Percentiles rank a stretch among this genome's conserved stretches.
Evolutionary conservation across 2,113 vertebrate species (phyloP).

Genomic region (Dicrurus megarhynchus): DNA sequence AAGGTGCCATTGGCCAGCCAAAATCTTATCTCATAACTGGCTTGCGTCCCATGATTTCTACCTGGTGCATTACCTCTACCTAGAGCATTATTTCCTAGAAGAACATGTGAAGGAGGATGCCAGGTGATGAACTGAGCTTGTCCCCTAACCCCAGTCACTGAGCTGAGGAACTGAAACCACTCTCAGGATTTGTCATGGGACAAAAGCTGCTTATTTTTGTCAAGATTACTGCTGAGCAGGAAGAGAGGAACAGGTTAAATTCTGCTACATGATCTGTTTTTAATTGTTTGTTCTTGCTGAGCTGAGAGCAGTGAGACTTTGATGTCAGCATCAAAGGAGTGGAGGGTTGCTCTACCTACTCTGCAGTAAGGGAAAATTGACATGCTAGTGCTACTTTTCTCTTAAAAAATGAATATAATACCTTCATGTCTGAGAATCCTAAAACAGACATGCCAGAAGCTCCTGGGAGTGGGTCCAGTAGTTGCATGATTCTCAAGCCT

Average conservation of each 20-base stretch:
- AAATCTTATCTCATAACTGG: not conserved
- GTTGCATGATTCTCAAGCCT: not conserved
- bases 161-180: not conserved
- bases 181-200: not conserved
- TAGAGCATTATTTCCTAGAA: not conserved
- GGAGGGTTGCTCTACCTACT: not conserved
- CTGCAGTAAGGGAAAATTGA: not conserved
- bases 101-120: not conserved
- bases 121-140: not conserved
- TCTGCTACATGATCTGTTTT: not conserved
- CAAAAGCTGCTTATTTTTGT: not conserved
- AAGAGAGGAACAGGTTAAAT: not conserved
- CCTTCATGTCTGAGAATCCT: not conserved
- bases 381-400: not conserved
- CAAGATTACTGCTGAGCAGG: not conserved
- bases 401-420: not conserved
- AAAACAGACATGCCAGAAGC: not conserved
- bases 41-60: not conserved
- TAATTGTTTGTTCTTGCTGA: constrained; percentile 16
- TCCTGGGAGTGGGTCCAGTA: not conserved
- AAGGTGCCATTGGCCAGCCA: not conserved
- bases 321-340: constrained; percentile 23
- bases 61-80: not conserved
- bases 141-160: not conserved
- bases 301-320: not conserved